Conservation (phyloP, 2,888 invertebrate genomes). For the Metellina segmentata region DNA sequence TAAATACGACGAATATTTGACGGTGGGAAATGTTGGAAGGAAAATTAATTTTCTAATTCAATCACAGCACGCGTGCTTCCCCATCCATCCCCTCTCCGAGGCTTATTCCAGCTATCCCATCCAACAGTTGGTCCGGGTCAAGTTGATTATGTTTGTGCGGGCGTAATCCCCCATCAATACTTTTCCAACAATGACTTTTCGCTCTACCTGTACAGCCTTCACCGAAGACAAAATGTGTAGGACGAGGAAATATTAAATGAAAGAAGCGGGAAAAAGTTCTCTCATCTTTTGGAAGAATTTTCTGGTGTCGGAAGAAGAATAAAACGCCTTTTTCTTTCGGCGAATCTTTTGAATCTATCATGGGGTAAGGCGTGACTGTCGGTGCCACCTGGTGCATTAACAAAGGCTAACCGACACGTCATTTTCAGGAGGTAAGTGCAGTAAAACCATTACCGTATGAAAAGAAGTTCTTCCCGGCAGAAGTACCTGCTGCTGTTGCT, state of each 20-base stretch:
- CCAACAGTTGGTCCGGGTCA: not conserved
- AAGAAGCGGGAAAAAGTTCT: constrained; percentile 14
- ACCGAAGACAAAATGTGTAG: not conserved
- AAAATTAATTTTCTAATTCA: not conserved
- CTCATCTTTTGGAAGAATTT: not conserved
- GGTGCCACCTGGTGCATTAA: constrained; percentile 42
- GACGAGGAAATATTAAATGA: not conserved
- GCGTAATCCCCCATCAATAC: constrained; percentile 1
- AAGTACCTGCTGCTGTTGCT: not conserved
- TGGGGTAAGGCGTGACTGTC: constrained; percentile 26
- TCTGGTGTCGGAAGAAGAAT: not conserved
- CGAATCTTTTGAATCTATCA: constrained; percentile 37
- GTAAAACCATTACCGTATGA: constrained; percentile 15
- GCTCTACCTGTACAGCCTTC: not conserved
- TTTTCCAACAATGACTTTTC: constrained; percentile 14
- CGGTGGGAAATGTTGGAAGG: not conserved
- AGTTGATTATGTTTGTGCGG: not conserved
- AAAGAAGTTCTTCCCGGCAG: not conserved
- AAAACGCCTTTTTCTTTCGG: not conserved
- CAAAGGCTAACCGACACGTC: constrained; percentile 28
- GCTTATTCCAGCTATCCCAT: not conserved
- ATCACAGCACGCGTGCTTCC: not conserved
- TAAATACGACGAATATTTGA: too few relatives aligned
- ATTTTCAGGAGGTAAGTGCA: constrained; percentile 4
- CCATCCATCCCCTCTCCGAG: not conserved